These are phyloP conservation scores for Hyles euphorbiae DNA, from an alignment of 1,140 invertebrate species.

Conservation along the genomic window DNA sequence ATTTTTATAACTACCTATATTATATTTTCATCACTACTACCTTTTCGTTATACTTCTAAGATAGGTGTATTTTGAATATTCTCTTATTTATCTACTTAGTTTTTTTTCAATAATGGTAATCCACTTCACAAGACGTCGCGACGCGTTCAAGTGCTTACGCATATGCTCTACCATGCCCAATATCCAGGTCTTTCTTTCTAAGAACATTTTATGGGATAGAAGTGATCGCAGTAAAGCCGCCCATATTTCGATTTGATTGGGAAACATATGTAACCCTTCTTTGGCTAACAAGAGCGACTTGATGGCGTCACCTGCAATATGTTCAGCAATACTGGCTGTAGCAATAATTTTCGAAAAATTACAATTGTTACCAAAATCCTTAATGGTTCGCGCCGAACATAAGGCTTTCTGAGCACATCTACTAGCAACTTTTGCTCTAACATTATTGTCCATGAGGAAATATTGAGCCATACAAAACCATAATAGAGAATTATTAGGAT, in stretches of 20 bases:
- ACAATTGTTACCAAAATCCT: constrained; percentile 17
- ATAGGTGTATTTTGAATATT: constrained; percentile 7
- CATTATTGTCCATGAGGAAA: constrained; percentile 40
- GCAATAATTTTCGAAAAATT: constrained; percentile 54
- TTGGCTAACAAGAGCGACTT: constrained; percentile 51
- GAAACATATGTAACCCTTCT: constrained; percentile 56
- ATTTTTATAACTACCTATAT: no score
- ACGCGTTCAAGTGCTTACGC: constrained; percentile 46
- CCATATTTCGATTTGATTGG: constrained; percentile 57
- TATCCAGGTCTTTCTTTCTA: constrained; percentile 47
- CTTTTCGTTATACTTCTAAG: neutral
- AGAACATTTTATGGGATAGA: constrained; percentile 37
- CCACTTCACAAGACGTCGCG: constrained; percentile 50
- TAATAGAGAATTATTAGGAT: constrained; percentile 48
- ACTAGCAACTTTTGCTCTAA: constrained; percentile 51
- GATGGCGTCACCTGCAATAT: constrained; percentile 44
- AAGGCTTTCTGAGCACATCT: constrained; percentile 55
- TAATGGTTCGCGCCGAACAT: constrained; percentile 23
- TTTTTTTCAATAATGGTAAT: constrained; percentile 57
- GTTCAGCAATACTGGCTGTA: constrained; percentile 59
- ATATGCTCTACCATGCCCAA: constrained; percentile 39
- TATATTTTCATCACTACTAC: no score
- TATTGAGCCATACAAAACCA: constrained; percentile 67
- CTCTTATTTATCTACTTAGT: constrained; percentile 29
- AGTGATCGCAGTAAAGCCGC: constrained; percentile 54